Conservation (phyloP, 2,113 vertebrate species). For the Burhinus bistriatus region DNA sequence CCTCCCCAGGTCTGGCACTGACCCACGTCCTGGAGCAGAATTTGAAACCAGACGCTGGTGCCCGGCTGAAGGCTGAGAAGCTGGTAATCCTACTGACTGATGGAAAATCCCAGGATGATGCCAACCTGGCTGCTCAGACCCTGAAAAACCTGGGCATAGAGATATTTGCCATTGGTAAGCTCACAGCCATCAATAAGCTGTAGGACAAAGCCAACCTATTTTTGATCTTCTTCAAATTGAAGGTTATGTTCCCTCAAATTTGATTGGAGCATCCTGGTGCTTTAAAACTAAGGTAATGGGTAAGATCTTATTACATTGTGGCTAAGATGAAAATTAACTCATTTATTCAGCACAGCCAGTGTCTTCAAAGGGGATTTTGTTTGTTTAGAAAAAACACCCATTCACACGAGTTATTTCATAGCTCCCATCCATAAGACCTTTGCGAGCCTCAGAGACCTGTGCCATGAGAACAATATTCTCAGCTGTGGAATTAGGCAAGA, state of each 20-base stretch:
- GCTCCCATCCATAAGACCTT: neutral
- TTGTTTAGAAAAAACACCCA: neutral
- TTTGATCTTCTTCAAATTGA: neutral
- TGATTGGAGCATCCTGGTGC: neutral
- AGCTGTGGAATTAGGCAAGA: neutral
- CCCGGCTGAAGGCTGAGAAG: conserved; percentile 73
- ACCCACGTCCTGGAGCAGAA: conserved; percentile 88
- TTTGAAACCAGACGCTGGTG: conserved; percentile 76
- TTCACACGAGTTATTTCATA: neutral
- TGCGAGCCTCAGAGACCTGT: neutral
- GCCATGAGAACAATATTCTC: neutral
- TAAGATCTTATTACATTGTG: neutral
- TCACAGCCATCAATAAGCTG: neutral
- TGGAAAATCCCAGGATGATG: conserved; percentile 94
- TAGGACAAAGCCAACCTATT: neutral
- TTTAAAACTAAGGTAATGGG: neutral
- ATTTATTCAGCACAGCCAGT: neutral
- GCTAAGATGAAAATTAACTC: neutral
- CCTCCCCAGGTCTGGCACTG: conserved; percentile 84
- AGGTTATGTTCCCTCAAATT: neutral
- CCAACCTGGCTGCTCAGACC: conserved; percentile 73
- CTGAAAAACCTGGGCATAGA: conserved; percentile 84
- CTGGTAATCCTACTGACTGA: conserved; percentile 87
- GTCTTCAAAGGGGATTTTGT: neutral
- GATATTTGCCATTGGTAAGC: conserved; percentile 90